Base-by-base conservation (phyloP, 2,797 vertebrate genomes). In the Pempheris klunzingeri region DNA sequence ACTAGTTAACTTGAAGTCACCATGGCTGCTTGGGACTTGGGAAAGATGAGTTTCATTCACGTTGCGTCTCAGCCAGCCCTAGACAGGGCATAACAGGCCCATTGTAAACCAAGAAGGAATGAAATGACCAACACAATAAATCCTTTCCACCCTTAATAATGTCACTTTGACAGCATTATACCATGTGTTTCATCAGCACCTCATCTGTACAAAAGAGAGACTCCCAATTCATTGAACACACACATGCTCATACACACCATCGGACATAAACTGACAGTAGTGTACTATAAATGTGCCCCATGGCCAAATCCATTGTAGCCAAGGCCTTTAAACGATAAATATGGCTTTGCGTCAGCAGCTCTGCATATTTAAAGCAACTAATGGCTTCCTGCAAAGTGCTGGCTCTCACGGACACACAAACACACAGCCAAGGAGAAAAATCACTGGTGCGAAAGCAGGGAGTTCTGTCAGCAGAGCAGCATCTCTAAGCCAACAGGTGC, bases 291-390 rank as follows among this genome's bases (percentile, higher is more conserved):
- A 78, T n/a, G 5, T 81, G 75, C 87, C 88, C 88, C 24, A 39
- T 76, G 87, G 89, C 83, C 72, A 90, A 88, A 90, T 91, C 83
- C 88, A 85, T 85, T 90, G 87, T 81, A 84, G 70, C 80, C 79
- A 71, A 80, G 77, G 78, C 77, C 77, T 75, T 78, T 74, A 71
- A 86, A 84, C 64, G 20, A 90, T 91, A 92, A 90, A 92, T 92
- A 90, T 77, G 82, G 90, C 90, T 88, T 75, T 2, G 54, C 26
- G 65, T 88, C 89, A 90, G 87, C 83, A 87, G 62, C 81, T 75
- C 81, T 88, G 84, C 88, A 92, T 92, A 91, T 90, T 92, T 91
- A 92, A 88, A 88, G 74, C 43, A 22, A 62, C 78, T 94, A 91
- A 92, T 89, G 85, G 83, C 61, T 92, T 80, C 72, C 59, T 83